These are phyloP conservation scores for Phytoseiulus persimilis DNA, from an alignment of 2,888 invertebrate species.

Conservation along the genomic window DNA sequence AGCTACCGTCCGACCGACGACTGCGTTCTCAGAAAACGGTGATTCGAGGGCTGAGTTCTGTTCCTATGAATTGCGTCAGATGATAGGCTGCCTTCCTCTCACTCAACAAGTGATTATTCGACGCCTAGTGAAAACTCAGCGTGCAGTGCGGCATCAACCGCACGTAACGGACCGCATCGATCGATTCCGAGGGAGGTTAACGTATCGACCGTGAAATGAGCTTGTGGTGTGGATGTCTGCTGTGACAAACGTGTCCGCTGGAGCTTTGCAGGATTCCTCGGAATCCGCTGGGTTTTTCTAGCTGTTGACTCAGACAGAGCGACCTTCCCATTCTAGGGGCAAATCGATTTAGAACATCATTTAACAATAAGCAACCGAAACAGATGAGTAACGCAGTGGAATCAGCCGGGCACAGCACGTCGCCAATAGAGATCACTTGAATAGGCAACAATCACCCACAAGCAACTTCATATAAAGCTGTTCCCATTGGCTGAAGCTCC, in stretches of 20 bases:
- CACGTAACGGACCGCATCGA: too few species aligned
- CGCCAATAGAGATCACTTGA: not conserved
- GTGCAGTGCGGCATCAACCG: too few species aligned
- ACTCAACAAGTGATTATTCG: too few species aligned
- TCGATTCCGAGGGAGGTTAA: not conserved
- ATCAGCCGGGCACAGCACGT: not conserved
- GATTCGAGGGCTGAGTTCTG: too few species aligned
- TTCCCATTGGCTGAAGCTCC: not conserved
- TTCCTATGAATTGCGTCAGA: too few species aligned
- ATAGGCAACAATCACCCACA: not conserved
- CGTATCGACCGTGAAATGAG: not conserved
- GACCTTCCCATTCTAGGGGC: not conserved
- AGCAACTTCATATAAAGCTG: not conserved
- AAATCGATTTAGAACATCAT: not conserved
- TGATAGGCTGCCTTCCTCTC: too few species aligned
- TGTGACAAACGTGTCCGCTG: not conserved
- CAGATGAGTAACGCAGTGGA: not conserved
- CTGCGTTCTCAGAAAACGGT: too few species aligned
- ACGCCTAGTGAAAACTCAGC: too few species aligned
- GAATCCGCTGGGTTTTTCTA: not conserved
- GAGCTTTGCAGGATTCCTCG: not conserved
- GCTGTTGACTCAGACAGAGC: not conserved
- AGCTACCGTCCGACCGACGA: too few species aligned
- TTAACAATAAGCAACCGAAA: not conserved
- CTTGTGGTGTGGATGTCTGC: not conserved